Percentiles rank a stretch among this genome's conserved stretches.
Conservation (phyloP, 2,888 invertebrate genomes). For the Liodrosophila aerea region DNA sequence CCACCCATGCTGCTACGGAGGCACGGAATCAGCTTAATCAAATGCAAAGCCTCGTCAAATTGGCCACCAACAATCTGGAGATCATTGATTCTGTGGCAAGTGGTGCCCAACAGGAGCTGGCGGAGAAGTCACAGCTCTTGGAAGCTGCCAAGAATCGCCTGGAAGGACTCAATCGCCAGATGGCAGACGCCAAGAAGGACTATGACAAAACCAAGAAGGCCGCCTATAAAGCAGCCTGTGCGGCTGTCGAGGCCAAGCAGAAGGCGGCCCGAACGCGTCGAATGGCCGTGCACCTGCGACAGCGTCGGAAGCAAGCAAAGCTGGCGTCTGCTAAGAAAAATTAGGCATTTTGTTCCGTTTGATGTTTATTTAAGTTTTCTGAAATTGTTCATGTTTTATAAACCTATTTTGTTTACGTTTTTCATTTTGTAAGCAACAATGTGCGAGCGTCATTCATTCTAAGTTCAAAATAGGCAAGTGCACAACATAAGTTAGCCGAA, state of each 20-base stretch:
- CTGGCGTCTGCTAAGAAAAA: too few species aligned
- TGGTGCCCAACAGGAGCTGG: conserved; percentile 85
- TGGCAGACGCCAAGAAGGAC: conserved; percentile 86
- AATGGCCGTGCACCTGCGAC: conserved; percentile 1
- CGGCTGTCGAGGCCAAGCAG: conserved; percentile 88
- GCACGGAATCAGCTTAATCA: conserved; percentile 84
- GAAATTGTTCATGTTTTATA: too few species aligned
- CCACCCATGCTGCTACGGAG: conserved; percentile 86
- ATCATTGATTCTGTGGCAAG: conserved; percentile 86
- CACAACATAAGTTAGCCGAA: too few species aligned
- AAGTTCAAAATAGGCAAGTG: too few species aligned
- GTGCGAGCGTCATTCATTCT: too few species aligned
- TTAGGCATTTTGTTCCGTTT: too few species aligned
- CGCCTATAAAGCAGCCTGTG: conserved; percentile 87
- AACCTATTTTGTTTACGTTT: too few species aligned
- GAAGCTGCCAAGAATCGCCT: conserved; percentile 87
- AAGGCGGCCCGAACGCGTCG: conserved; percentile 62
- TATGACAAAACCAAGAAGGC: conserved; percentile 87
- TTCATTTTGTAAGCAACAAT: too few species aligned
- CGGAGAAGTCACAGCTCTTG: conserved; percentile 87
- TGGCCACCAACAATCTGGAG: conserved; percentile 84
- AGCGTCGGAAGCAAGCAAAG: too few species aligned
- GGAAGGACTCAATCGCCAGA: conserved; percentile 85
- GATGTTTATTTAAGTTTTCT: too few species aligned
- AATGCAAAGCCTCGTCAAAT: conserved; percentile 82